These are phyloP conservation scores for Parapsyche elsis DNA, from an alignment of 1,140 invertebrate genomes.

Conservation along the genomic window DNA sequence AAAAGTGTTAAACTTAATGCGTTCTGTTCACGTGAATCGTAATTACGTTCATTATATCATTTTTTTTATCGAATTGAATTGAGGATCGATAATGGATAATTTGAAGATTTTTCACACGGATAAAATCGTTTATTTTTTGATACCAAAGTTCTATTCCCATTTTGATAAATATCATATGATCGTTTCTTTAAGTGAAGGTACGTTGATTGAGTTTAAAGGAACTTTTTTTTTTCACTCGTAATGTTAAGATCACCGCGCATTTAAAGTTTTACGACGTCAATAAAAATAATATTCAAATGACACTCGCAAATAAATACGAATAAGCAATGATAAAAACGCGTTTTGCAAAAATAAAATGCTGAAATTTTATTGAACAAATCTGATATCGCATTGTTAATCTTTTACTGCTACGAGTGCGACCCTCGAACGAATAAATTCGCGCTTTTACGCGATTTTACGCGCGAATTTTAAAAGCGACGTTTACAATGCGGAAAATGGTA, in stretches of 20 bases:
- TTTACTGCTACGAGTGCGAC: neutral
- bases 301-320: neutral
- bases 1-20: neutral
- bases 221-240: no score
- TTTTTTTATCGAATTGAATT: neutral
- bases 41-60: neutral
- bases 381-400: neutral
- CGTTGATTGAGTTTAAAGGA: no score
- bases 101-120: conserved; percentile 5
- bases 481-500: no score
- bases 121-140: neutral
- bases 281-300: conserved; percentile 7
- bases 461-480: no score
- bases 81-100: neutral
- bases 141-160: no score
- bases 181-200: no score
- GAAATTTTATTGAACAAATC: neutral
- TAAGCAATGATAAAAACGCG: neutral
- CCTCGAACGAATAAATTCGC: no score
- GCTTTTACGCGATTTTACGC: no score
- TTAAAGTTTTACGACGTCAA: neutral
- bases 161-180: no score
- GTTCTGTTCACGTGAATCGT: neutral
- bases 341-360: neutral
- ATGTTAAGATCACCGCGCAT: neutral